These are phyloP conservation scores for Pterocles burchelli DNA, from an alignment of 2,113 vertebrate genomes.

Conservation along the genomic window DNA sequence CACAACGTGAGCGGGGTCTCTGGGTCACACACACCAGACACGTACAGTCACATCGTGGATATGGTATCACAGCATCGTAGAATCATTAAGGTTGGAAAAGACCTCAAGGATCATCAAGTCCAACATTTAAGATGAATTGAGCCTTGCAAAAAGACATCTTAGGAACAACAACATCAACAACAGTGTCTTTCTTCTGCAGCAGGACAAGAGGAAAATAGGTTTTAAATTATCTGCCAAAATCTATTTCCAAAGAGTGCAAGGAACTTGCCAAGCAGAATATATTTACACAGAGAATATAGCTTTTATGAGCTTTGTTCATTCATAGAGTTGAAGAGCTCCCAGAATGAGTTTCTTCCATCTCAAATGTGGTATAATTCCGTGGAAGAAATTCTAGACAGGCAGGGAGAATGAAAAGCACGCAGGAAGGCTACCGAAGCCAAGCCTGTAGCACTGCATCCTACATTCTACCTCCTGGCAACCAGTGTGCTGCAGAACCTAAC, in stretches of 20 bases:
- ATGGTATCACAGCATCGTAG: no score
- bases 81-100: no score
- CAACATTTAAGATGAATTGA: background rate
- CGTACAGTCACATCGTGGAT: background rate
- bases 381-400: background rate
- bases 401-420: background rate
- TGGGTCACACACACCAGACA: background rate
- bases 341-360: background rate
- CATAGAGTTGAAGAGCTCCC: background rate
- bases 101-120: no score
- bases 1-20: background rate
- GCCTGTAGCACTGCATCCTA: background rate
- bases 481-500: background rate
- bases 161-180: background rate
- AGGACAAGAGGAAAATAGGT: background rate
- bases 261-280: background rate
- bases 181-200: background rate
- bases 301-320: background rate
- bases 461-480: background rate
- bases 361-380: background rate
- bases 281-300: background rate
- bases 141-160: background rate
- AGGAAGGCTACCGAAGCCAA: background rate
- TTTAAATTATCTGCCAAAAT: background rate
- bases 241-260: background rate